Evolutionary conservation across 1,140 invertebrate genomes (phyloP), one percentile per base, ranked within the genome.

Genomic region (Drosophila equinoxialis): DNA sequence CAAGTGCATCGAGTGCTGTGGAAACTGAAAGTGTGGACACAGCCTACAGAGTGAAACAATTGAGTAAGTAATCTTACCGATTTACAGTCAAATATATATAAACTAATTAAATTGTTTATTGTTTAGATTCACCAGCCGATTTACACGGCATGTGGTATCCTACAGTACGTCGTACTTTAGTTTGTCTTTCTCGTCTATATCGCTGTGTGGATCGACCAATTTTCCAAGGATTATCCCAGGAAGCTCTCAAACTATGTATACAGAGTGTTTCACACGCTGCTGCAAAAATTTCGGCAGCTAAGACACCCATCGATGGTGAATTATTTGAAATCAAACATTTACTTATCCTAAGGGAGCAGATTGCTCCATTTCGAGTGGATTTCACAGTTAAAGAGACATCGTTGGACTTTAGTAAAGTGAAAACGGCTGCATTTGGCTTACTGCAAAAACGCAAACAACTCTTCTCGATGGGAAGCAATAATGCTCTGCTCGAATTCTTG

Each of bases 141-240:
- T 93, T 99, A 7, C 99, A 99, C 93, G 99, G 98, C 1, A 99
- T 99, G 98, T 99, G 99, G 99, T 99, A 99, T 93, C 99, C 99
- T 0, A 98, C 97, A 0, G 98, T 99, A 0, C 94, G 98, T 13
- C 93, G 99, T 59, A 99, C 98, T 0, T 92, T 99, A 7, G 96
- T 99, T 26, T 99, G 98, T 86, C 93, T 99, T 1, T 99, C 98
- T 0, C 96, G 99, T 75, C 93, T 99, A 0, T 99, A 99, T 93
- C 94, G 98, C 64, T 99, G 98, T 92, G 95, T 99, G 6, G 98
- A 99, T 93, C 95, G 96, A 79, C 95, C 96, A 68, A 99, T 98
- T 37, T 99, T 99, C 92, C 98, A 99, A 93, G 97, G 97, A 0
- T 92, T 99, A 11, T 99, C 98, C 3, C 98, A 99, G 91, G 98